A percentile compares a stretch with the other conserved stretches of the same genome.
Evolutionary conservation across 2,797 vertebrate species (phyloP).

Genomic region (Hozukius guyotensis): DNA sequence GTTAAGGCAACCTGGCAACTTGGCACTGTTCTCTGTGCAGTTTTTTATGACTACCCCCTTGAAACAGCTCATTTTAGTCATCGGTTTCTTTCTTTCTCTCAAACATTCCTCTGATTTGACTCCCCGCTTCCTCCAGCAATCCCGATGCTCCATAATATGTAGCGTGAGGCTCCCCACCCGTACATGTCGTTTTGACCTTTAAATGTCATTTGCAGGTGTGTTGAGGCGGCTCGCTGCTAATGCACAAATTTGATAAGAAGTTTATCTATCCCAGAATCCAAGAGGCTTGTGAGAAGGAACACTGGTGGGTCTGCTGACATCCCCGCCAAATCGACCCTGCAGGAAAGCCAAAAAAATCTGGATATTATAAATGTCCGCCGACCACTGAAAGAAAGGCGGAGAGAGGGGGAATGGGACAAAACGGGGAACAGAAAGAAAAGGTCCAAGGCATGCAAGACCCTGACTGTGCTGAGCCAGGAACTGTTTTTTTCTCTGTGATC

Average conservation of each 20-base stretch:
- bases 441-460: constrained; percentile 50
- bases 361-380: constrained; percentile 51
- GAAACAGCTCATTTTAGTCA: constrained; percentile 40
- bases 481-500: constrained; percentile 69
- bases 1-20: constrained; percentile 54
- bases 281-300: constrained; percentile 31
- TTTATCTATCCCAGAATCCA: constrained; percentile 65
- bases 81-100: not conserved
- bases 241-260: constrained; percentile 71
- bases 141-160: constrained; percentile 39
- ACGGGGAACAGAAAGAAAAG: constrained; percentile 40
- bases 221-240: constrained; percentile 56
- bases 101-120: constrained; percentile 42
- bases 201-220: constrained; percentile 76
- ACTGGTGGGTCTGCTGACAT: constrained; percentile 25
- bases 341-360: constrained; percentile 32
- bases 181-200: constrained; percentile 77
- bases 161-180: constrained; percentile 41
- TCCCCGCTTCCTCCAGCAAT: constrained; percentile 30
- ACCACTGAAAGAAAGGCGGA: constrained; percentile 33
- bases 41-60: constrained; percentile 11
- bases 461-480: constrained; percentile 76
- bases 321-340: constrained; percentile 4
- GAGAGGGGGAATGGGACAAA: constrained; percentile 19
- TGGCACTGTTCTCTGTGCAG: constrained; percentile 30